Evolutionary conservation across 2,888 invertebrate genomes (phyloP), one percentile per base, ranked within the genome.

Genomic region (Blera fallax): DNA sequence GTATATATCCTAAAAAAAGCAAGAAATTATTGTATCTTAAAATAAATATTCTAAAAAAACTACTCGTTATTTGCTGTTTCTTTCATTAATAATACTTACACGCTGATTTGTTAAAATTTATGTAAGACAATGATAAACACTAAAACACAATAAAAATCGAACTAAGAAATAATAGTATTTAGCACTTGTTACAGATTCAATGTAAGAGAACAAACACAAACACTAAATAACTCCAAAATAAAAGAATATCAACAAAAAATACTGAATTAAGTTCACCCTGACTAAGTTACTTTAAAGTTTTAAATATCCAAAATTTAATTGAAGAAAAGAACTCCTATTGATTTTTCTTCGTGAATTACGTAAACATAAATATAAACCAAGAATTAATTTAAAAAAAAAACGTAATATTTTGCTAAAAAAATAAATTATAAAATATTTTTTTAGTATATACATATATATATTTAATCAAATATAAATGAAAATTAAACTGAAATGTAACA

Each of bases 41-140:
- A n/a, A 32, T 45, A 43, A 18, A 60, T 62, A 34, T 37, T 27
- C 43, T 14, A 64, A 73, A 69, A 32, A 62, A 16, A 73, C 18
- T 67, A 45, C 24, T 29, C 70, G 70, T 37, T 69, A 29, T 16
- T 85, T 67, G 54, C 77, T 73, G 69, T 52, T 69, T 65, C 70
- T 73, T 78, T 56, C 64, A 34, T 72, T 48, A 67, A 48, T 58
- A 79, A 79, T 74, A 79, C 69, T 82, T 73, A 69, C 54, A 37
- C 52, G 48, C 73, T 8, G 37, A 60, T 34, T 48, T 82, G 78
- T 87, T 82, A 69, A 62, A 65, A 69, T 58, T 69, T 45, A 16
- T 74, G 74, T 48, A 21, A 48, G 40, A 62, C 8, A 32, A 54
- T 5, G n/a, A n/a, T n/a, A n/a, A 58, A 58, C 11, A 62, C 7